These are phyloP conservation scores for Autographa pulchrina DNA, from an alignment of 2,888 invertebrate genomes.

Conservation along the genomic window DNA sequence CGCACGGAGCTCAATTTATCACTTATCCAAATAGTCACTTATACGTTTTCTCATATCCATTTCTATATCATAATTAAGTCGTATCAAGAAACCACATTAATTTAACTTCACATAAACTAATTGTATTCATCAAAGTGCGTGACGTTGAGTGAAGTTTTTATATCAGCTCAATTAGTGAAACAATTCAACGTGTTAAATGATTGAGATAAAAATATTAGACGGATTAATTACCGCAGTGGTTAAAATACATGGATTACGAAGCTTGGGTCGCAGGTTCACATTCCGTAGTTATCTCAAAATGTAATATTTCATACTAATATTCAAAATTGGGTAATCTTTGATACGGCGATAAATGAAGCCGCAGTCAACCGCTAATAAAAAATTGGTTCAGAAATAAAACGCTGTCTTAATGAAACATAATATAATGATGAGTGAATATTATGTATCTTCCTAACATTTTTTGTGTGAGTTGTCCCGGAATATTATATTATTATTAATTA, in stretches of 20 bases:
- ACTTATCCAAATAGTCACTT: conserved; percentile 13
- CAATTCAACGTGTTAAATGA: conserved; percentile 63
- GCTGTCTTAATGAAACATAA: background rate
- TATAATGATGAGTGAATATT: background rate
- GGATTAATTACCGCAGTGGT: background rate
- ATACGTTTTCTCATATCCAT: conserved; percentile 14
- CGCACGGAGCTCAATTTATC: conserved; percentile 13
- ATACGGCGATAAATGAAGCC: no score
- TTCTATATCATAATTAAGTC: conserved; percentile 35
- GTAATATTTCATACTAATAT: no score
- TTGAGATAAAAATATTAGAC: conserved; percentile 54
- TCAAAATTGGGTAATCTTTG: no score
- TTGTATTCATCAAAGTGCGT: conserved; percentile 59
- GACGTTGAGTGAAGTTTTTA: conserved; percentile 58
- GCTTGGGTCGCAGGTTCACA: no score
- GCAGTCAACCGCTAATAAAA: no score
- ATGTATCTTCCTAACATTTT: no score
- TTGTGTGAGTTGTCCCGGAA: no score
- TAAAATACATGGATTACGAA: background rate
- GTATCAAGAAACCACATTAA: conserved; percentile 47
- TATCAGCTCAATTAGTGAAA: conserved; percentile 62
- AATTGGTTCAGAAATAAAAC: no score
- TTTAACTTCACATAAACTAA: conserved; percentile 58
- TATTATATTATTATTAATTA: no score
- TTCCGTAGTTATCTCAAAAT: no score